phyloP scores from a whole-genome alignment of 2,113 vertebrate species.

The Noturus placidus region DNA sequence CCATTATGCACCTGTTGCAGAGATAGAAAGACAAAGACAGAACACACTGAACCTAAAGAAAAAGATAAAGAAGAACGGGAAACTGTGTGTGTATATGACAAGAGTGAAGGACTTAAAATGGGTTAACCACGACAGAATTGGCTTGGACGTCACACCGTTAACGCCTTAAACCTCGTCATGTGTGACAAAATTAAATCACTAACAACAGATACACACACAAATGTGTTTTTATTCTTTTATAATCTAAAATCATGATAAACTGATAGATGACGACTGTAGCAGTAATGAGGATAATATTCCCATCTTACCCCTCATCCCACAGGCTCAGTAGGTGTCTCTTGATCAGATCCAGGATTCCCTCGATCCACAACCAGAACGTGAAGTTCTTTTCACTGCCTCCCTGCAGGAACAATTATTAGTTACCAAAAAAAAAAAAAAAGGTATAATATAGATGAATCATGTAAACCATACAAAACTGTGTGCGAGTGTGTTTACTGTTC shows the following conservation, averaged over 20 bases:
- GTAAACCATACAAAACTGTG: background rate
- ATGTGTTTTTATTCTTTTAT: background rate
- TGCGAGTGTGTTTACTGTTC: background rate
- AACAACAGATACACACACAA: background rate
- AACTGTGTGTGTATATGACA: background rate
- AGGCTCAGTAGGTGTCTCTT: conserved; percentile 89
- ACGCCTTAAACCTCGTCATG: background rate
- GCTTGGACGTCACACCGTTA: background rate
- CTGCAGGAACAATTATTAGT: conserved; percentile 61
- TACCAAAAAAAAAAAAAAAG: background rate
- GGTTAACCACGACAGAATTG: background rate
- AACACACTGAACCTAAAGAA: background rate
- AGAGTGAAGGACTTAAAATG: background rate
- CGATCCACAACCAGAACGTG: conserved; percentile 94
- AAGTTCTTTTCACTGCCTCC: conserved; percentile 87
- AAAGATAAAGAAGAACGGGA: background rate
- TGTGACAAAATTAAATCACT: background rate
- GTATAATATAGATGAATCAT: background rate
- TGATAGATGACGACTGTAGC: background rate
- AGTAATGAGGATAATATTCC: background rate
- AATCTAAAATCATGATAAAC: background rate
- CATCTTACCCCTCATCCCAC: conserved; percentile 95
- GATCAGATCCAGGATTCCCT: conserved; percentile 94
- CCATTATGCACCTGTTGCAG: conserved; percentile 85
- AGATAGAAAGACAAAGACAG: background rate